A percentile compares a stretch with the other conserved stretches of the same genome.
These are phyloP conservation scores for Drosophila pseudotakahashii DNA, from an alignment of 2,888 invertebrate genomes.

Conservation along the genomic window DNA sequence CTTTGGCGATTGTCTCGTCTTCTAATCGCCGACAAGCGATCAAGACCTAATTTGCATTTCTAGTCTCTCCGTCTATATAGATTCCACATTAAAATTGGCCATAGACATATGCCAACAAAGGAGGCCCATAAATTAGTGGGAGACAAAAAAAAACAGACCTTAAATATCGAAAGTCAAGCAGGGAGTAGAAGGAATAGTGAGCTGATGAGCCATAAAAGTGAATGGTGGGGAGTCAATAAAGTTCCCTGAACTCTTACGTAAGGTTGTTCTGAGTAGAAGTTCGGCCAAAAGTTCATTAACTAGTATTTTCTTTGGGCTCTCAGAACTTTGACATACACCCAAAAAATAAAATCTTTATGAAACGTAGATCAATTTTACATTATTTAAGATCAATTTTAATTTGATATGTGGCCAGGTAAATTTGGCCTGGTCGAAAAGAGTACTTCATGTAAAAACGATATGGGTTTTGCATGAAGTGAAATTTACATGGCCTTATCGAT, in stretches of 20 bases:
- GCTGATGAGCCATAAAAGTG: constrained; percentile 46
- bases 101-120: constrained; percentile 4
- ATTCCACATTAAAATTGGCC: constrained; percentile 37
- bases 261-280: background rate
- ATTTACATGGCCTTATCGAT: no score
- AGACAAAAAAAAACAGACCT: constrained; percentile 12
- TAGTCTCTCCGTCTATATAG: constrained; percentile 34
- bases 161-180: constrained; percentile 34
- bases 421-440: no score
- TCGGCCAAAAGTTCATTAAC: background rate
- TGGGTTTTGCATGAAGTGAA: no score
- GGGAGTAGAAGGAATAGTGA: constrained; percentile 15
- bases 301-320: background rate
- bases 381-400: no score
- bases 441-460: no score
- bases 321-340: background rate
- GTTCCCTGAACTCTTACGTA: constrained; percentile 48
- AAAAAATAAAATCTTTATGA: no score
- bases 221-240: constrained; percentile 33
- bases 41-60: constrained; percentile 67
- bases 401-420: no score
- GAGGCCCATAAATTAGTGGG: constrained; percentile 18
- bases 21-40: constrained; percentile 34
- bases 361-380: no score
- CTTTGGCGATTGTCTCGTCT: constrained; percentile 25